Percentiles rank a stretch among this genome's conserved stretches.
These are phyloP conservation scores for Amphipyra tragopoginis DNA, from an alignment of 2,888 invertebrate species.

Conservation along the genomic window DNA sequence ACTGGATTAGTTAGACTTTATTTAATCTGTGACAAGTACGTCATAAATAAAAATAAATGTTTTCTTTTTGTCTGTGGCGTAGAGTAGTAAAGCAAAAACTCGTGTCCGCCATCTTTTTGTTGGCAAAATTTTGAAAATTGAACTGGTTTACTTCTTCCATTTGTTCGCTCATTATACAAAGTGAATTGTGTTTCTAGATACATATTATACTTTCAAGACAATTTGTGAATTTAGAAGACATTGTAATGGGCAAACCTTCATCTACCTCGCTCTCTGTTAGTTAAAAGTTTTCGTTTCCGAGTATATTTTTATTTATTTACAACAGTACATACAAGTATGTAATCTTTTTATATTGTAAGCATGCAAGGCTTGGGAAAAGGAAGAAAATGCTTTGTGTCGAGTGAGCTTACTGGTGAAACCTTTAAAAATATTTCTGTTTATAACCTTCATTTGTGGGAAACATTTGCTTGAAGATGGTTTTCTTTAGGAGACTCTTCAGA, in stretches of 20 bases:
- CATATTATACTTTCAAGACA: neutral
- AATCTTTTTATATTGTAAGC: slow-evolving; percentile 46
- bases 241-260: slow-evolving; percentile 74
- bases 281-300: slow-evolving; percentile 50
- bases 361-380: slow-evolving; percentile 47
- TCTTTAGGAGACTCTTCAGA: too few species aligned
- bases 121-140: slow-evolving; percentile 7
- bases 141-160: slow-evolving; percentile 24
- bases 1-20: too few species aligned
- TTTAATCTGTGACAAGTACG: too few species aligned
- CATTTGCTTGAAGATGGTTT: too few species aligned
- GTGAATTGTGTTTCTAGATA: slow-evolving; percentile 14
- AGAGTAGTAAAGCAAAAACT: neutral
- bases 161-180: slow-evolving; percentile 11
- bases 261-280: slow-evolving; percentile 70
- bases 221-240: slow-evolving; percentile 7
- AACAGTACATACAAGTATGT: slow-evolving; percentile 57
- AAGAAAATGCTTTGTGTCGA: slow-evolving; percentile 32
- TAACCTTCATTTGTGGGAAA: neutral
- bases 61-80: too few species aligned
- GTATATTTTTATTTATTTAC: slow-evolving; percentile 45
- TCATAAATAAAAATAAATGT: too few species aligned
- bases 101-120: slow-evolving; percentile 20
- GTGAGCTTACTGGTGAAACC: slow-evolving; percentile 3
- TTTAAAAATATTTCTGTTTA: neutral